These are phyloP conservation scores for Stratiolaelaps scimitus DNA, from an alignment of 1,140 invertebrate species.

Conservation along the genomic window DNA sequence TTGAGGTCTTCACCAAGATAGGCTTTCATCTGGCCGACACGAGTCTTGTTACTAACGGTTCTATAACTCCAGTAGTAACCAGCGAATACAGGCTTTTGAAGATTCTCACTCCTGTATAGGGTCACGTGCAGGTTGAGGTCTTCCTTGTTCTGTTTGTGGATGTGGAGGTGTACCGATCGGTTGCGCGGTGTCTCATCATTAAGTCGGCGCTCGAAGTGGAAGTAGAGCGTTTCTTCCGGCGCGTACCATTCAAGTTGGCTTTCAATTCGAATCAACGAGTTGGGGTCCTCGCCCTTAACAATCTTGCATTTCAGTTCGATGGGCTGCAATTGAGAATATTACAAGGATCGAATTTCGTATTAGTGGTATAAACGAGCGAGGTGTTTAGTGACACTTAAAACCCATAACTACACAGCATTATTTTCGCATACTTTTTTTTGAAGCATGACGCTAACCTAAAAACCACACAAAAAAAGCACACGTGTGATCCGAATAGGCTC, in stretches of 20 bases:
- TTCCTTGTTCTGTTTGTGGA: constrained; percentile 17
- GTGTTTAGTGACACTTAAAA: too few species aligned
- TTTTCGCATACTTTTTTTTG: too few species aligned
- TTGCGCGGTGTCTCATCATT: constrained; percentile 24
- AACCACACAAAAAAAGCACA: too few species aligned
- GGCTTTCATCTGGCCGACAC: constrained; percentile 8
- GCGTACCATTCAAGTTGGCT: not conserved
- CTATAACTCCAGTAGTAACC: constrained; percentile 17
- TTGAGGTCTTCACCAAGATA: constrained; percentile 22
- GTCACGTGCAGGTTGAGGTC: constrained; percentile 23
- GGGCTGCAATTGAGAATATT: not conserved
- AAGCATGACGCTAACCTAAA: too few species aligned
- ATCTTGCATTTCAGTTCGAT: not conserved
- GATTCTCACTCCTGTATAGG: constrained; percentile 1
- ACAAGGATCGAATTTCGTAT: not conserved
- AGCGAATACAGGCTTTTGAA: constrained; percentile 17
- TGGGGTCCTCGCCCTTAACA: not conserved
- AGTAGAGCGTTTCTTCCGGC: constrained; percentile 3
- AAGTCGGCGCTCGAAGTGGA: constrained; percentile 10
- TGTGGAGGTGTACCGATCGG: constrained; percentile 7
- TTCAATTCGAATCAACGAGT: constrained; percentile 1
- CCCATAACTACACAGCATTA: too few species aligned
- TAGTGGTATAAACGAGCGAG: too few species aligned
- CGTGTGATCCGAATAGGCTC: too few species aligned
- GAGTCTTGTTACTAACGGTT: not conserved